Evolutionary conservation across 2,113 vertebrate species (phyloP), one percentile per base, ranked within the genome.

Genomic region (Casuarius casuarius): DNA sequence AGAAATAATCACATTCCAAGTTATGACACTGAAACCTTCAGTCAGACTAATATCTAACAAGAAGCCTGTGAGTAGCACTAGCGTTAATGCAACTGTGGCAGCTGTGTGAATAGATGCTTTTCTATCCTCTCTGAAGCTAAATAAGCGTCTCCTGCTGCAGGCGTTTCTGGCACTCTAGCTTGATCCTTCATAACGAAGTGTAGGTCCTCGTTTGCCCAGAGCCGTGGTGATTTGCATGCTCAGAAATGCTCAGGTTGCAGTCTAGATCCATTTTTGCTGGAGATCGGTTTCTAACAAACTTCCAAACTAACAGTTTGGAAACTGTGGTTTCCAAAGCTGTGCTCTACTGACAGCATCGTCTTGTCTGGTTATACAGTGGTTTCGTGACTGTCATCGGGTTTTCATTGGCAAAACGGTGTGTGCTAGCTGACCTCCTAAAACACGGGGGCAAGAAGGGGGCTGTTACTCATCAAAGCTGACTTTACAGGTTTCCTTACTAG

Each of bases 391-490:
- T 46, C 40, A 35, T 73, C 15, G 7, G 22, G 46, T 40, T 86
- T 92, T 56, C 42, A 35, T 28, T 67, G 84, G 31, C 20, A n/a
- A 58, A 49, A 46, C 19, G 5, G 21, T 28, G 29, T 28, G 20
- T 77, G 14, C 46, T 44, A 38, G 65, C 58, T 62, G 59, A 66
- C 40, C 31, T 80, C 23, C 22, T 72, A 71, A 91, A 84, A 56
- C 66, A 18, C 11, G 44, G 40, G n/a, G 7, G 7, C 79, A 87
- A 87, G 70, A 68, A 75, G n/a, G 25, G 25, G 51, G 8, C 3
- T 75, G 25, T 70, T 68, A 58, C 52, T 76, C 54, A 85, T 85
- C 78, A 88, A 88, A 90, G 33, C 23, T 88, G 67, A 85, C 16
- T 58, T 84, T 11, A 79, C 29, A 79, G 49, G 66, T 85, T 87